These are phyloP conservation scores for Quadroppia sp. DNA, from an alignment of 2,888 invertebrate genomes.

Conservation along the genomic window DNA sequence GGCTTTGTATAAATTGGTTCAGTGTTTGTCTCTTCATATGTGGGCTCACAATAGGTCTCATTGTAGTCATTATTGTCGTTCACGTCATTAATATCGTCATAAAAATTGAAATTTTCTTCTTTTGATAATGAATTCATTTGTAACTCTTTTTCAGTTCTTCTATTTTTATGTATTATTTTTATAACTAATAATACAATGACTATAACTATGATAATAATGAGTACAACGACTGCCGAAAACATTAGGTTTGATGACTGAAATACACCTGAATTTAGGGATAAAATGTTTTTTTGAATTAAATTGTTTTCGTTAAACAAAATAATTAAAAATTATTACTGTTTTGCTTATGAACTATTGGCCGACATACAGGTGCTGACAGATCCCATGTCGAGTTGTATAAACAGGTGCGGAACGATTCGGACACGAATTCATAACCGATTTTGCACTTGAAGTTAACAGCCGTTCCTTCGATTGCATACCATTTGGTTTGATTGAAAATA, in stretches of 20 bases:
- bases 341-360: too few relatives aligned
- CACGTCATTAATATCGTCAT: neutral
- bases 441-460: constrained; percentile 2
- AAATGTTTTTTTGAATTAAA: neutral
- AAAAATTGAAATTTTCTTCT: neutral
- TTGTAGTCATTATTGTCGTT: neutral
- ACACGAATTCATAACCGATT: neutral
- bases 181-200: neutral
- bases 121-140: too few relatives aligned
- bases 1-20: too few relatives aligned
- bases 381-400: constrained; percentile 9
- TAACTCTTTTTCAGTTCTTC: too few relatives aligned
- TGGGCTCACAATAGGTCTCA: neutral
- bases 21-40: neutral
- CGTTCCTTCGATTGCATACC: constrained; percentile 31
- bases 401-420: neutral
- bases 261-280: neutral
- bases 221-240: neutral
- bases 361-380: neutral
- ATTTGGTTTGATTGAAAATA: constrained; percentile 4
- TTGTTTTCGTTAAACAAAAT: too few relatives aligned
- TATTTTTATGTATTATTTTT: neutral
- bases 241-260: neutral
- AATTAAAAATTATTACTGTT: neutral
- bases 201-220: neutral